Conservation (phyloP, 2,113 vertebrate species). For the Anhinga anhinga region DNA sequence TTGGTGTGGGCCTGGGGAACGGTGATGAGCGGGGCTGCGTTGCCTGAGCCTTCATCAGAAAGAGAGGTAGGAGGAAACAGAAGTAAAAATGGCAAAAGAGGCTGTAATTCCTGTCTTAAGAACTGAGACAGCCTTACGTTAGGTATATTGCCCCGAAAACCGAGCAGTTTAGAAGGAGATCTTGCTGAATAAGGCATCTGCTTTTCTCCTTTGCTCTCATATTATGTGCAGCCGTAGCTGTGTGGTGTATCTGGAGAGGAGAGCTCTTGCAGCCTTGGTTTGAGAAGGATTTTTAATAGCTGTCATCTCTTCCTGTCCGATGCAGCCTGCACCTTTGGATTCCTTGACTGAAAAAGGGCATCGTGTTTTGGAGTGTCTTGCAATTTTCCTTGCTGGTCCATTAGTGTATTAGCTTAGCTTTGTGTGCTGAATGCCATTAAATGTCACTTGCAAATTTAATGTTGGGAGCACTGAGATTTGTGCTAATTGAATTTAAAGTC, state of each 20-base stretch:
- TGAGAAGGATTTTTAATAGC: neutral
- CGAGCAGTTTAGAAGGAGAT: neutral
- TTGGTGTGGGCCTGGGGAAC: neutral
- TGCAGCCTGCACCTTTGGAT: neutral
- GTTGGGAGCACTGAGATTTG: neutral
- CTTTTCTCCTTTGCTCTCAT: neutral
- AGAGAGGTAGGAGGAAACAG: neutral
- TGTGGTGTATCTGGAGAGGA: neutral
- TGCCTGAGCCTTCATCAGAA: neutral
- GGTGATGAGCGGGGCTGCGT: fast-evolving
- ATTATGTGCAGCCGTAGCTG: fast-evolving
- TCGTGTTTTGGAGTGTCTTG: neutral
- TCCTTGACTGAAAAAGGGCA: neutral
- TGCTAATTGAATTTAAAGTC: conserved; percentile 29
- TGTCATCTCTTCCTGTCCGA: neutral
- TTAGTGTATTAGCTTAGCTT: conserved; percentile 25
- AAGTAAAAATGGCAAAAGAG: neutral
- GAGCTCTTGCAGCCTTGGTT: neutral
- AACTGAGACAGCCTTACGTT: neutral
- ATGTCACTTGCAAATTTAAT: conserved; percentile 22
- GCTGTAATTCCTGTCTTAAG: neutral
- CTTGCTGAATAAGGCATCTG: neutral
- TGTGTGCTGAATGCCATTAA: neutral
- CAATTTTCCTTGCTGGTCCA: neutral
- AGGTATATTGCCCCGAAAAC: neutral